These are phyloP conservation scores for Netelia fuscicornis DNA, from an alignment of 2,888 invertebrate genomes.

Conservation along the genomic window DNA sequence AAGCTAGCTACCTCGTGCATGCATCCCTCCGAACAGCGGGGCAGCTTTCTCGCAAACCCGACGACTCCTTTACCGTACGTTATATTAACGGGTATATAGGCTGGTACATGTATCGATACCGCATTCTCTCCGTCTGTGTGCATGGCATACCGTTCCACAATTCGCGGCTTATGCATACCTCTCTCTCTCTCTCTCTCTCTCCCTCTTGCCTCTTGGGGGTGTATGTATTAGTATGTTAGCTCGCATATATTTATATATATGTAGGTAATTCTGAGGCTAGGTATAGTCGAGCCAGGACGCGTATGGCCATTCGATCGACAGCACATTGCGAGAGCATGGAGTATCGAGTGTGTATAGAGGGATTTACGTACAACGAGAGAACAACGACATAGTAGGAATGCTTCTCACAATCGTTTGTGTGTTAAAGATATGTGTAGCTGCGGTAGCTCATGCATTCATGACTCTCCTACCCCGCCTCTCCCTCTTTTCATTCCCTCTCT, in stretches of 20 bases:
- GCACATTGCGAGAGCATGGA: constrained; percentile 29
- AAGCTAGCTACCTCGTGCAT: constrained; percentile 17
- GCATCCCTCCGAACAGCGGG: constrained; percentile 50
- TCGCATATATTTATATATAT: not conserved
- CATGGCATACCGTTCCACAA: constrained; percentile 45
- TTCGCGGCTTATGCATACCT: constrained; percentile 45
- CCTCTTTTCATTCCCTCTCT: not conserved
- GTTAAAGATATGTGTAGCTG: constrained; percentile 18
- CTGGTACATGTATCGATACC: constrained; percentile 36
- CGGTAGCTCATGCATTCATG: constrained; percentile 18
- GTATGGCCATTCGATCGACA: constrained; percentile 27
- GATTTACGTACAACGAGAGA: constrained; percentile 39
- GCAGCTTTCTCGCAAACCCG: constrained; percentile 52
- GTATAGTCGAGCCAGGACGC: not conserved
- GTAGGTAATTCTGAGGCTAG: not conserved
- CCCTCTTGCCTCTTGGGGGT: not conserved
- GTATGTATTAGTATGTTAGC: not conserved
- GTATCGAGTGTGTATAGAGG: constrained; percentile 22
- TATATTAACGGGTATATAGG: constrained; percentile 45
- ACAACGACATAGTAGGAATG: constrained; percentile 57
- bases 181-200: constrained; percentile 1
- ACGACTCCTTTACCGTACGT: constrained; percentile 40
- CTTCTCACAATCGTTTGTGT: constrained; percentile 52
- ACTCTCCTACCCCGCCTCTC: not conserved
- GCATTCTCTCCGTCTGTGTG: constrained; percentile 39